A percentile compares a stretch with the other conserved stretches of the same genome.
phyloP scores from a whole-genome alignment of 1,140 invertebrate genomes.

The Oppia nitens region DNA sequence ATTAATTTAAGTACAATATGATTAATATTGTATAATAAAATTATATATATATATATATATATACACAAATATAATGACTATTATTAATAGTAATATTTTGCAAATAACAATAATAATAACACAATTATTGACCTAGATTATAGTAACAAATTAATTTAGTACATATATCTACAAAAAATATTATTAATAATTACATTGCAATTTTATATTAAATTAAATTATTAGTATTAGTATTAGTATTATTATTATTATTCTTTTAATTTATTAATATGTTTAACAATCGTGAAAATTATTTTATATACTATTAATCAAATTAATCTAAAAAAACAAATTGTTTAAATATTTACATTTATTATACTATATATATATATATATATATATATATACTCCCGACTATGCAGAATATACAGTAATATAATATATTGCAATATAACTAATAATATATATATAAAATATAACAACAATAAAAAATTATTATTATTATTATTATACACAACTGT shows the following conservation, averaged over 20 bases:
- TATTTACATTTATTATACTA: too few relatives aligned
- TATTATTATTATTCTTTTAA: background rate
- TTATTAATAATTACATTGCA: background rate
- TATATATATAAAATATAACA: background rate
- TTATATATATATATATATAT: background rate
- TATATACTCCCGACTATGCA: background rate
- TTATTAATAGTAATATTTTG: background rate
- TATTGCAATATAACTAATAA: background rate
- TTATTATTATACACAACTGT: too few relatives aligned
- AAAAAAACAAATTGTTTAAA: too few relatives aligned
- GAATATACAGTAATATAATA: background rate
- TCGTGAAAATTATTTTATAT: background rate
- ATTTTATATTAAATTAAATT: background rate
- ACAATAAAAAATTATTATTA: background rate
- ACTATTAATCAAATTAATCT: background rate
- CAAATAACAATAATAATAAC: background rate
- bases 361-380: too few relatives aligned
- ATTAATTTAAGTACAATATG: conserved; percentile 6
- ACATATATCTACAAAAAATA: background rate
- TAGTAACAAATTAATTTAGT: background rate
- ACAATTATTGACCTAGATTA: background rate
- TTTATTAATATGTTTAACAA: background rate
- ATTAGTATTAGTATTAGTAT: background rate
- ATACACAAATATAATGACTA: background rate
- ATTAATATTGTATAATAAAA: conserved; percentile 5